A percentile compares a stretch with the other conserved stretches of the same genome.
These are phyloP conservation scores for Nasonia giraulti DNA, from an alignment of 1,140 invertebrate genomes.

Conservation along the genomic window DNA sequence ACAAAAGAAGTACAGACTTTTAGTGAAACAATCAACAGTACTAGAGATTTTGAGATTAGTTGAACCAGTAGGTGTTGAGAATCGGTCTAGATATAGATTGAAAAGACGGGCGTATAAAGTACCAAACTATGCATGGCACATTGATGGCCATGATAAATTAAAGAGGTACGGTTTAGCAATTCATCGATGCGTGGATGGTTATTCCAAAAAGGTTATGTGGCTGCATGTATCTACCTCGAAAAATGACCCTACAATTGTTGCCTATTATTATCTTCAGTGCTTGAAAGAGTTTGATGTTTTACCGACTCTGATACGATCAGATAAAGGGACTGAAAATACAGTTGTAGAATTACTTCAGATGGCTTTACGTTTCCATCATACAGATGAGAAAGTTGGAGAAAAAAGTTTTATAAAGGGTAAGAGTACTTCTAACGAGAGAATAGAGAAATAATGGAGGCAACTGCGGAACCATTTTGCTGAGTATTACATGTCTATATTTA, in stretches of 20 bases:
- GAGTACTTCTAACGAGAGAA: background rate
- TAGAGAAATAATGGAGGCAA: slow-evolving; percentile 22
- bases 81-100: background rate
- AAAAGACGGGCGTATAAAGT: slow-evolving; percentile 49
- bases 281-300: slow-evolving; percentile 43
- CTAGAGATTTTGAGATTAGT: background rate
- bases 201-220: slow-evolving; percentile 61
- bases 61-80: background rate
- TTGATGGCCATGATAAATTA: slow-evolving; percentile 64
- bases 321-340: slow-evolving; percentile 55
- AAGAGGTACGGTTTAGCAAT: slow-evolving; percentile 19
- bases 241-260: slow-evolving; percentile 52
- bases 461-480: slow-evolving; percentile 27
- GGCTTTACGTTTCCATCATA: background rate
- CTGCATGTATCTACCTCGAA: slow-evolving; percentile 55
- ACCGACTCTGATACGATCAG: slow-evolving; percentile 54
- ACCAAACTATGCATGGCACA: slow-evolving; percentile 61
- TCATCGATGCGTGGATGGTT: slow-evolving; percentile 56
- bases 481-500: slow-evolving; percentile 45
- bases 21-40: background rate
- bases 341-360: slow-evolving; percentile 27
- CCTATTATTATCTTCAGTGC: slow-evolving; percentile 57
- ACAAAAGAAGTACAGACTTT: background rate
- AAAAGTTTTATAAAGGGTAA: slow-evolving; percentile 40
- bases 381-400: slow-evolving; percentile 6